Evolutionary conservation across 2,113 vertebrate species (phyloP).

Genomic region (Grallaria varia): DNA sequence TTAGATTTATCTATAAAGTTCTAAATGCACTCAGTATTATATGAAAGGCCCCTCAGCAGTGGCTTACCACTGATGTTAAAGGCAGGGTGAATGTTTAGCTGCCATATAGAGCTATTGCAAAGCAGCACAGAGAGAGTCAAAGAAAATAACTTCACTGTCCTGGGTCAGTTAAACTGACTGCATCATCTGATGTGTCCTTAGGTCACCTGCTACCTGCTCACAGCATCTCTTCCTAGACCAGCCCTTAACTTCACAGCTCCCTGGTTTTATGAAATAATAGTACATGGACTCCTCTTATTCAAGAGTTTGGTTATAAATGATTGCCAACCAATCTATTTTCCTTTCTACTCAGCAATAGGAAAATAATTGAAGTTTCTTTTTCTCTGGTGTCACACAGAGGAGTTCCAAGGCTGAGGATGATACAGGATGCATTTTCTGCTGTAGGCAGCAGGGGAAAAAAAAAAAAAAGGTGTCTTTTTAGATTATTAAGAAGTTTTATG

Average conservation of each 20-base stretch:
- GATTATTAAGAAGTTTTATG: not conserved
- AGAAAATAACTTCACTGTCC: not conserved
- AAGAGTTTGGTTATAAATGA: not conserved
- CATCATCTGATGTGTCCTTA: not conserved
- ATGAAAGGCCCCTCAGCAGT: not conserved
- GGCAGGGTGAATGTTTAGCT: not conserved
- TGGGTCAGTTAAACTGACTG: not conserved
- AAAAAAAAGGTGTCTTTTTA: not conserved
- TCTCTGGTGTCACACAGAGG: not conserved
- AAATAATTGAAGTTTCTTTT: not conserved
- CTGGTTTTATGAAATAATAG: not conserved
- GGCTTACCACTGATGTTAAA: not conserved
- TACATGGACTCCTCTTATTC: not conserved
- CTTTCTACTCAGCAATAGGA: not conserved
- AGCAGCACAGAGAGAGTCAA: not conserved
- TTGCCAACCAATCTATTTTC: not conserved
- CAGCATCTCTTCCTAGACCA: not conserved
- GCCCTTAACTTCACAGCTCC: not conserved
- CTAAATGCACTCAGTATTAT: not conserved
- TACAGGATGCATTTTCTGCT: not conserved
- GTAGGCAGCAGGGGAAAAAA: not conserved
- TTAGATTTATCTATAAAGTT: not conserved
- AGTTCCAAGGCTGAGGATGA: not conserved
- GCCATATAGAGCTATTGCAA: not conserved
- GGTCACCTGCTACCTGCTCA: not conserved